Evolutionary conservation across 2,113 vertebrate genomes (phyloP), one percentile per base, ranked within the genome.

Genomic region (Macaca nemestrina): DNA sequence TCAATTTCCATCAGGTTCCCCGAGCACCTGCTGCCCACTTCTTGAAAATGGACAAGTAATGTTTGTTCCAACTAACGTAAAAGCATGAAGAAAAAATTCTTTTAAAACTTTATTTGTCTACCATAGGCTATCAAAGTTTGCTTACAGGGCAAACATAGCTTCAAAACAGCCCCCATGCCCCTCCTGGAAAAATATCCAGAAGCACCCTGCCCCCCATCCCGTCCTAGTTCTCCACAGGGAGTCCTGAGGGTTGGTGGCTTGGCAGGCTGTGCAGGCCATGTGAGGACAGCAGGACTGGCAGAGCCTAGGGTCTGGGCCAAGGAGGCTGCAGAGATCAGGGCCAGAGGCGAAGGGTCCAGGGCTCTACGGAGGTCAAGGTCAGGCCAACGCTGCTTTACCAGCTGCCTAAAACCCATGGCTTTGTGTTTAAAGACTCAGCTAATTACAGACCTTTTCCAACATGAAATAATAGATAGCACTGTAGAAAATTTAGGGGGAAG

Each of bases 281-380:
- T 20, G 64, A 93, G 70, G 95, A 55, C 81, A 80, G 75, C 20
- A 0, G 88, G 70, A 67, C 20, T 45, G 43, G 84, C 48, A 52
- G 17, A 45, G 40, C 35, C 61, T 64, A 50, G 78, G 40, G 72
- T 20, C 40, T 79, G 78, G 40, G 96, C 96, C 73, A 92, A 90
- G 75, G 67, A 94, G 27, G 38, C 82, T 75, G 8, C 11, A 20
- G 45, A 68, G 30, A 93, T 25, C 78, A 72, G 76, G 50, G 68
- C 92, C 86, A 78, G 52, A 64, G 50, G 64, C 17, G n/a, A 72
- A 87, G 43, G 38, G 50, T 57, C 35, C 68, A 52, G 57, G 82
- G 75, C 78, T 88, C 48, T 10, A 2, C 2, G 4, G 43, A 97
- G 96, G 83, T 97, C 97, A 98, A 95, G 79, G 87, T 92, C 96